Evolutionary conservation across 2,797 vertebrate genomes (phyloP), one percentile per base, ranked within the genome.

Genomic region (Pipistrellus pipistrellus): DNA sequence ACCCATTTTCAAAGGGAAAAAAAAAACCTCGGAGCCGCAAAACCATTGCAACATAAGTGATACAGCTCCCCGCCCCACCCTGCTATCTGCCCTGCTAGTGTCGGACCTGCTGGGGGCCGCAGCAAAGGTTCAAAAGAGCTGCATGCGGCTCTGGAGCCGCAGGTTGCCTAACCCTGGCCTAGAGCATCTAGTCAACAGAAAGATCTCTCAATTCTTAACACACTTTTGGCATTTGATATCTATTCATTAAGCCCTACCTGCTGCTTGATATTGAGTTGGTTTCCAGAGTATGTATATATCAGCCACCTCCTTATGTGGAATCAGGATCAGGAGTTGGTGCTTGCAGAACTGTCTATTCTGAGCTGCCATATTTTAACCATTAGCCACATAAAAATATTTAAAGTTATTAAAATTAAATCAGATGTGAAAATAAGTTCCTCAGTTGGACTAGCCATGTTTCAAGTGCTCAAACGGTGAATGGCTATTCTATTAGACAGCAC

Each of bases 391-490:
- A 88, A 64, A 41, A 30, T 82, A 66, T n/a, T 82, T 64, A 68
- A 85, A 55, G 41, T 62, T 78, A 73, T 51, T 90, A 48, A 82
- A 92, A 85, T 88, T 84, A 78, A 88, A 69, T 88, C 88, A 23
- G 51, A 59, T 88, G 35, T 87, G 77, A 95, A 93, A 78, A 18
- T 91, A 23, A 38, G 17, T 57, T 89, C 51, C 35, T 82, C 59
- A 1, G 32, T 53, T 83, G 30, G 25, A 83, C 25, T 38, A 23
- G 0, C 27, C 51, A 82, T 13, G 12, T 88, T 95, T 85, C 83
- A 75, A 73, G 55, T 53, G 3, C 5, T 41, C 25, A 32, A 69
- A 8, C 7, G 20, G 21, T 68, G 55, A 84, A 30, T 38, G 23
- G 25, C 15, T 86, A 80, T 51, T 48, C 18, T 27, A 68, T 69